Evolutionary conservation across 2,888 invertebrate genomes (phyloP).

Genomic region (Fragum fragum): DNA sequence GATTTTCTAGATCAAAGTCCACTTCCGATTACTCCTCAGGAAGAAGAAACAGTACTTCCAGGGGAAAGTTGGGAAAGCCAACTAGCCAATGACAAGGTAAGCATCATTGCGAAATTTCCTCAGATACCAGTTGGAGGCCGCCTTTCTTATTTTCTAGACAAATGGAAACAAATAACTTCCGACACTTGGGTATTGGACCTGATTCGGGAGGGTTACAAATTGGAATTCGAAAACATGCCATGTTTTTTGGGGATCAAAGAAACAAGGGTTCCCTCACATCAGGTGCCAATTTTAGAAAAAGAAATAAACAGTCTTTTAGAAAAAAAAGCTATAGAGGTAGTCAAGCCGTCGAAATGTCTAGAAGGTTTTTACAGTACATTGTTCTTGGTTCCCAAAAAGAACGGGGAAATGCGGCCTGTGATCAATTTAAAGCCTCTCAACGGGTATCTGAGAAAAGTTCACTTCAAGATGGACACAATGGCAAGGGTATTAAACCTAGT

Average conservation of each 20-base stretch:
- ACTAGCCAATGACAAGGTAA: conserved; percentile 36
- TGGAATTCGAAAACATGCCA: conserved; percentile 25
- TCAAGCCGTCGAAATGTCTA: not conserved
- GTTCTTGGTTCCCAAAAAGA: conserved; percentile 7
- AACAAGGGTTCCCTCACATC: conserved; percentile 17
- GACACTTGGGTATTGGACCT: conserved; percentile 38
- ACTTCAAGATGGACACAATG: conserved; percentile 28
- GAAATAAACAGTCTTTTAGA: not conserved
- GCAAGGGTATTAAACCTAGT: conserved; percentile 16
- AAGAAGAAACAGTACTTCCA: not conserved
- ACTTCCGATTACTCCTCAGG: not conserved
- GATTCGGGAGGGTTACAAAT: conserved; percentile 29
- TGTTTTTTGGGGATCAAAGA: conserved; percentile 26
- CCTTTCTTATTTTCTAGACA: conserved; percentile 21
- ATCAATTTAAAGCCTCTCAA: conserved; percentile 13
- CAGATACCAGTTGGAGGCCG: conserved; percentile 34
- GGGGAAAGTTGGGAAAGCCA: conserved; percentile 7
- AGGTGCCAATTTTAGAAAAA: conserved; percentile 3
- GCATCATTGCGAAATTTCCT: conserved; percentile 23
- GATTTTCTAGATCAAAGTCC: not conserved
- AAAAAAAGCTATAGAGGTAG: conserved; percentile 27
- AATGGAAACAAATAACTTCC: conserved; percentile 27
- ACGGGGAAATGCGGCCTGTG: conserved; percentile 24
- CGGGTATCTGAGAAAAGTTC: conserved; percentile 19
- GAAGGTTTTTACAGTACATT: conserved; percentile 39